Conservation (phyloP, 2,888 invertebrate species). For the Cheilosia scutellata region DNA sequence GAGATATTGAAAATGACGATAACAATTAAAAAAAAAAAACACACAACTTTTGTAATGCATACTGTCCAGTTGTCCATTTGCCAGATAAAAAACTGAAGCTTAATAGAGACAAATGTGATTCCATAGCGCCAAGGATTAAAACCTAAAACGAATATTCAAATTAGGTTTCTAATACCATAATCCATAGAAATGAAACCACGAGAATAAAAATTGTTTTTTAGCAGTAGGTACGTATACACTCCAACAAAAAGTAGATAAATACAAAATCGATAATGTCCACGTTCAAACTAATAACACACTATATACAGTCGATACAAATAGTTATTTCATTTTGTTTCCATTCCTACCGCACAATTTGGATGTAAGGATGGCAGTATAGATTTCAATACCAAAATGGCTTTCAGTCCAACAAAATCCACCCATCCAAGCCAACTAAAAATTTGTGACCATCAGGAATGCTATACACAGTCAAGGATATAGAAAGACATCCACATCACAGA, state of each 20-base stretch:
- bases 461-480: background rate
- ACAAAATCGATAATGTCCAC: slow-evolving; percentile 37
- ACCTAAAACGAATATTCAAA: background rate
- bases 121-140: background rate
- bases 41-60: too few relatives aligned
- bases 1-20: too few relatives aligned
- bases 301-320: slow-evolving; percentile 48
- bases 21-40: too few relatives aligned
- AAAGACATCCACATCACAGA: slow-evolving; percentile 1
- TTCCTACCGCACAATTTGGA: slow-evolving; percentile 28
- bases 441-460: background rate
- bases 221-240: too few relatives aligned
- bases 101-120: background rate
- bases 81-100: background rate
- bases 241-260: background rate
- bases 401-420: slow-evolving; percentile 23
- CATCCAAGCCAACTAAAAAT: slow-evolving; percentile 24
- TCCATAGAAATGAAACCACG: too few relatives aligned
- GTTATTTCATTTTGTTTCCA: slow-evolving; percentile 40
- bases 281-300: slow-evolving; percentile 20
- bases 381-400: slow-evolving; percentile 26
- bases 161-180: too few relatives aligned
- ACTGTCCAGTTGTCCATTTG: background rate
- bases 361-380: slow-evolving; percentile 1
- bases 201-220: too few relatives aligned